Percentiles rank a stretch among this genome's conserved stretches.
These are phyloP conservation scores for Eilema depressum DNA, from an alignment of 2,888 invertebrate genomes.

Conservation along the genomic window DNA sequence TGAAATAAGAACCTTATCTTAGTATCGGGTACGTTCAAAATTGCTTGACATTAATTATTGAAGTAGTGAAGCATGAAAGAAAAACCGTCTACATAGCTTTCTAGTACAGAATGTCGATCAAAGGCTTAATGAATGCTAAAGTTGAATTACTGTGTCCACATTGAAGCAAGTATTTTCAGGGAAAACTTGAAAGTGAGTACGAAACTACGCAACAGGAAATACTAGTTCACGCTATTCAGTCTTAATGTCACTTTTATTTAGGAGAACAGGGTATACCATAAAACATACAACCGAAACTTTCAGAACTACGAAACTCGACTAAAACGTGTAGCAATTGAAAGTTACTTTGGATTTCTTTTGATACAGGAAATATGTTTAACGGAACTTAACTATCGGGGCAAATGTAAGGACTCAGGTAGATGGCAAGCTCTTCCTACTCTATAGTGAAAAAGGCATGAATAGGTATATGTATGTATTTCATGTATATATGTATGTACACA, in stretches of 20 bases:
- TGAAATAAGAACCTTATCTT: conserved; percentile 60
- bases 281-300: background rate
- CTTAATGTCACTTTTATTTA: background rate
- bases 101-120: conserved; percentile 35
- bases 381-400: no score
- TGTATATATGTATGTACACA: no score
- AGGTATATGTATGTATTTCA: background rate
- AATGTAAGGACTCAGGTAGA: no score
- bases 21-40: conserved; percentile 16
- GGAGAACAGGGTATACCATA: background rate
- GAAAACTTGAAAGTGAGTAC: conserved; percentile 8
- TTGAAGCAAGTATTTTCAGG: conserved; percentile 13
- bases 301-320: background rate
- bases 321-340: background rate
- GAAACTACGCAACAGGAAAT: conserved; percentile 10
- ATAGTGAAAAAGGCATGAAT: no score
- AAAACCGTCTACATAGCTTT: conserved; percentile 25
- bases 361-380: background rate
- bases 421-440: no score
- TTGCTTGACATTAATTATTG: conserved; percentile 10
- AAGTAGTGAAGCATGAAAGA: conserved; percentile 34
- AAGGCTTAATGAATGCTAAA: conserved; percentile 34
- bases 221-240: background rate
- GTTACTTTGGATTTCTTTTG: background rate
- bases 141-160: conserved; percentile 27